phyloP scores from a whole-genome alignment of 2,888 invertebrate genomes.

The Aphidius colemani region DNA sequence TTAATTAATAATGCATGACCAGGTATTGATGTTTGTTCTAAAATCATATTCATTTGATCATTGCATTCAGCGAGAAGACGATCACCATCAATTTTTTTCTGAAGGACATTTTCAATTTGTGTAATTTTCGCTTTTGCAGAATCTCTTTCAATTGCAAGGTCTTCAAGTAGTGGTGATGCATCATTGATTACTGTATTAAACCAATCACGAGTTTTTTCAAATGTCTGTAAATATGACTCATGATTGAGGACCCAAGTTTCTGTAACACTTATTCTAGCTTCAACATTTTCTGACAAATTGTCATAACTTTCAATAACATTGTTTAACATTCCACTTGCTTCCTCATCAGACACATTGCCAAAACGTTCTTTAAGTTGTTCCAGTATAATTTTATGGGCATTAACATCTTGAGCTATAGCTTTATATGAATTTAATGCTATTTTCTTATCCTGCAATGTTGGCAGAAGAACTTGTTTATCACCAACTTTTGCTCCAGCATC shows the following conservation, averaged over 20 bases:
- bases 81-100: constrained; percentile 76
- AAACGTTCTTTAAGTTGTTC: constrained; percentile 84
- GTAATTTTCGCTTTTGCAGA: constrained; percentile 76
- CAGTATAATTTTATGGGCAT: constrained; percentile 81
- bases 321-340: constrained; percentile 75
- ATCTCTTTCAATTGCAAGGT: constrained; percentile 78
- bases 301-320: constrained; percentile 77
- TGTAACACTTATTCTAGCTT: constrained; percentile 68
- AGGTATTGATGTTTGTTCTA: constrained; percentile 76
- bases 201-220: constrained; percentile 84
- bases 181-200: constrained; percentile 79
- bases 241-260: constrained; percentile 80
- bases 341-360: constrained; percentile 77
- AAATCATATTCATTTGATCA: constrained; percentile 71
- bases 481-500: constrained; percentile 78
- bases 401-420: constrained; percentile 82
- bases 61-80: constrained; percentile 73
- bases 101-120: constrained; percentile 76
- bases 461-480: constrained; percentile 73
- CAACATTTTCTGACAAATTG: constrained; percentile 70
- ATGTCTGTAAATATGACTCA: constrained; percentile 78
- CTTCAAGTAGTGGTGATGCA: constrained; percentile 74
- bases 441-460: constrained; percentile 87
- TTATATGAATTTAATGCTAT: constrained; percentile 81
- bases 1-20: constrained; percentile 77